phyloP scores from a whole-genome alignment of 53 echinoderm and acorn worm species.

The Holothuria scabra region DNA sequence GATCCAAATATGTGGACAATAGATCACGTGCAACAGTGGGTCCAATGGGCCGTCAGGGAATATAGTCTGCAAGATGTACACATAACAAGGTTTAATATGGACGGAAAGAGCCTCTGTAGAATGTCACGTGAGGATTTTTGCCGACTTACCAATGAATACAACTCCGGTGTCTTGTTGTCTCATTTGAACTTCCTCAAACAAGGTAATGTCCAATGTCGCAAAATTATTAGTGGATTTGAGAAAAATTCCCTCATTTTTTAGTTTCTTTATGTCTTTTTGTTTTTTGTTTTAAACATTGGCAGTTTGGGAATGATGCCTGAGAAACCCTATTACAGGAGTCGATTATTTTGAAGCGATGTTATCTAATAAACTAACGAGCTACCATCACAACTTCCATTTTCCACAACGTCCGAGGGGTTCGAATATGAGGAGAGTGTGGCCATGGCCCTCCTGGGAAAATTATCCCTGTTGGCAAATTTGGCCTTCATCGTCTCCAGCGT shows the following conservation, averaged over 20 bases:
- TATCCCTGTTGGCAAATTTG: too few species aligned
- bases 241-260: neutral
- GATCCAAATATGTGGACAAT: constrained; percentile 98
- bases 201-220: constrained; percentile 57
- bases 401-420: too few species aligned
- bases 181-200: constrained; percentile 98
- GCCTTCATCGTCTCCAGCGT: too few species aligned
- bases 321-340: too few species aligned
- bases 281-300: too few species aligned
- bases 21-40: constrained; percentile 98
- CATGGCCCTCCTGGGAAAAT: too few species aligned
- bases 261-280: too few species aligned
- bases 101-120: constrained; percentile 94
- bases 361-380: too few species aligned
- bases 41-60: constrained; percentile 95
- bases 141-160: constrained; percentile 82
- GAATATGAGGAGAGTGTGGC: too few species aligned
- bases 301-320: too few species aligned
- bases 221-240: neutral
- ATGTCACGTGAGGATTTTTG: constrained; percentile 94
- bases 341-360: too few species aligned
- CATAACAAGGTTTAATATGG: constrained; percentile 87
- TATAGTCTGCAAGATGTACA: constrained; percentile 89
- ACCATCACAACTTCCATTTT: too few species aligned
- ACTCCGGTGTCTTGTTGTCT: constrained; percentile 92